A percentile compares a stretch with the other conserved stretches of the same genome.
phyloP scores from a whole-genome alignment of 2,888 invertebrate genomes.

The Lamproptera curius region DNA sequence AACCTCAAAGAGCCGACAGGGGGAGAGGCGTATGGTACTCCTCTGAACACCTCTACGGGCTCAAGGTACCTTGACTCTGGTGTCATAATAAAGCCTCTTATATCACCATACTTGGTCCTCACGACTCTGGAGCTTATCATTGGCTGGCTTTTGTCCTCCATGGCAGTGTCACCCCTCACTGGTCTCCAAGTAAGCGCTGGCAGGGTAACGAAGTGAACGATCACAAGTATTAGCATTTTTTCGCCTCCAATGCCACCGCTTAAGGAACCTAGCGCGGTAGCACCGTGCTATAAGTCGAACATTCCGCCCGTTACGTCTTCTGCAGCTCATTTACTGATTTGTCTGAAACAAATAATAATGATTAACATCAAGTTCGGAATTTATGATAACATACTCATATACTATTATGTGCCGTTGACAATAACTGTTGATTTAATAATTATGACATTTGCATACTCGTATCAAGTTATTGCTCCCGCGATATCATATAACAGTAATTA shows the following conservation, averaged over 20 bases:
- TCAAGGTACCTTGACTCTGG: slow-evolving; percentile 89
- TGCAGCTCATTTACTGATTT: slow-evolving; percentile 53
- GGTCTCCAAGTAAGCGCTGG: slow-evolving; percentile 63
- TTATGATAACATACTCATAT: too few species aligned
- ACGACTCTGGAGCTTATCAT: slow-evolving; percentile 89
- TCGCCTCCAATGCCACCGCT: slow-evolving; percentile 57
- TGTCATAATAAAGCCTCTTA: slow-evolving; percentile 90
- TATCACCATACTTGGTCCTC: slow-evolving; percentile 91
- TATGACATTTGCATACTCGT: too few species aligned
- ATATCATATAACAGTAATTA: too few species aligned
- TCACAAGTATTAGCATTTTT: slow-evolving; percentile 68
- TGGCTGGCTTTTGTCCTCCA: slow-evolving; percentile 70
- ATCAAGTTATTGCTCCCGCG: too few species aligned
- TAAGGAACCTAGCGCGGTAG: slow-evolving; percentile 47
- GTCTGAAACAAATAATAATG: slow-evolving; percentile 55
- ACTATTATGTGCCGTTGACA: too few species aligned
- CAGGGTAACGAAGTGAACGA: slow-evolving; percentile 71
- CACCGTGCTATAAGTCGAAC: slow-evolving; percentile 67
- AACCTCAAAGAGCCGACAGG: slow-evolving; percentile 93
- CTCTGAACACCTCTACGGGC: slow-evolving; percentile 94
- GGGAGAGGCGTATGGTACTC: slow-evolving; percentile 96
- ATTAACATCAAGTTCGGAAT: background rate
- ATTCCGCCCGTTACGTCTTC: slow-evolving; percentile 44
- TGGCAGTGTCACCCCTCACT: slow-evolving; percentile 67
- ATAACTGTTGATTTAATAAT: too few species aligned